Conservation (phyloP, 2,888 invertebrate species). For the Hyles lineata region DNA sequence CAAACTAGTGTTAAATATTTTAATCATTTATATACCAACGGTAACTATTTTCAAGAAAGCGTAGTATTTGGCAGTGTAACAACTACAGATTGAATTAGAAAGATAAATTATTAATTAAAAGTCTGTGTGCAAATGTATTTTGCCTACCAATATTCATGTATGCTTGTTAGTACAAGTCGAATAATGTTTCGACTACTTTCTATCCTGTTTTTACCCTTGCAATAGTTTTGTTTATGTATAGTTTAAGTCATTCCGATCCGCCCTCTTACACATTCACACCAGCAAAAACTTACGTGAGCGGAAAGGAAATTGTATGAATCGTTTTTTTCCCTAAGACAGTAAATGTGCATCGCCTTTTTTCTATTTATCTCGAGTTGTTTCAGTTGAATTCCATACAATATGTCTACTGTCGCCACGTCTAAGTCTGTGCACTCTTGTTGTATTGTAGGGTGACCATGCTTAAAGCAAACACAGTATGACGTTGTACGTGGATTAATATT, state of each 20-base stretch:
- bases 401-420: conserved; percentile 33
- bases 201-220: neutral
- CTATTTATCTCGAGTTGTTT: conserved; percentile 35
- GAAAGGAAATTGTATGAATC: neutral
- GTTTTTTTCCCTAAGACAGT: neutral
- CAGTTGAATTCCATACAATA: conserved; percentile 35
- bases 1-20: too few relatives aligned
- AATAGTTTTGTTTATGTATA: neutral
- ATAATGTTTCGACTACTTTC: neutral
- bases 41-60: too few relatives aligned
- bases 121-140: too few relatives aligned
- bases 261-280: neutral
- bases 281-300: neutral
- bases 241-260: neutral
- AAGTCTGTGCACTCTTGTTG: conserved; percentile 46
- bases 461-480: neutral
- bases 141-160: neutral
- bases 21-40: too few relatives aligned
- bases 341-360: conserved; percentile 33
- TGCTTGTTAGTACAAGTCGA: neutral
- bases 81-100: too few relatives aligned
- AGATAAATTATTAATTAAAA: too few relatives aligned
- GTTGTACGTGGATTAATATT: neutral
- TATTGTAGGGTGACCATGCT: conserved; percentile 33
- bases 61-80: too few relatives aligned